These are phyloP conservation scores for Ochotona princeps DNA, from an alignment of 2,113 vertebrate genomes.

Conservation along the genomic window DNA sequence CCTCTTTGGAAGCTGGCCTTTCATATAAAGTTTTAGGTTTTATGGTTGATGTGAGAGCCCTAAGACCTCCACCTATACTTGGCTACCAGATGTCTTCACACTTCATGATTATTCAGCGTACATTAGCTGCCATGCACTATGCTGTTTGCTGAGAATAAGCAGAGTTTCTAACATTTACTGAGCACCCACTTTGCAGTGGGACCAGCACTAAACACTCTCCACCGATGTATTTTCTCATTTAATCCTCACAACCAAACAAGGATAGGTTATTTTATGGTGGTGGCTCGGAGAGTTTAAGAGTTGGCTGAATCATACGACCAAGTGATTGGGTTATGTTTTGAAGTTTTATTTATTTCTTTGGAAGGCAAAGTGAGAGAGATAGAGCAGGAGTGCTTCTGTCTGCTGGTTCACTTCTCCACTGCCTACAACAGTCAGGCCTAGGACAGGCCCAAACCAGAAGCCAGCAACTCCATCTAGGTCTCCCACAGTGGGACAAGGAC, in stretches of 20 bases:
- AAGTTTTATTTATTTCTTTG: too few relatives aligned
- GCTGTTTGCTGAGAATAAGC: background rate
- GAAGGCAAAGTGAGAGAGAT: too few relatives aligned
- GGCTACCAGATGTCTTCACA: background rate
- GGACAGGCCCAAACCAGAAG: too few relatives aligned
- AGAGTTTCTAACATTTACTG: background rate
- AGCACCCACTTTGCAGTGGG: background rate
- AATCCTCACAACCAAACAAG: background rate
- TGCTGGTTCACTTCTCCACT: too few relatives aligned
- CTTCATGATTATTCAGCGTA: background rate
- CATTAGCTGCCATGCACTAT: background rate
- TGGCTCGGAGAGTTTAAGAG: background rate
- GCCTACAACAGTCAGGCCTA: too few relatives aligned
- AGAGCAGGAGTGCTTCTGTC: too few relatives aligned
- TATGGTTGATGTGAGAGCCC: background rate
- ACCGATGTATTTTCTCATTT: background rate
- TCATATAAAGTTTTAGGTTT: constrained; percentile 18
- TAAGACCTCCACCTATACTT: background rate
- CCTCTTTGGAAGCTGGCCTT: constrained; percentile 29
- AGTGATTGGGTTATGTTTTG: background rate
- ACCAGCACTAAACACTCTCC: background rate
- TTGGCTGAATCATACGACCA: background rate
- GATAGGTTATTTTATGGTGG: background rate
- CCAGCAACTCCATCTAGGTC: too few relatives aligned
- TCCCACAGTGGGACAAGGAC: too few relatives aligned